A percentile compares a stretch with the other conserved stretches of the same genome.
Evolutionary conservation across 2,113 vertebrate species (phyloP).

Genomic region (Erythrocercus mccallii): DNA sequence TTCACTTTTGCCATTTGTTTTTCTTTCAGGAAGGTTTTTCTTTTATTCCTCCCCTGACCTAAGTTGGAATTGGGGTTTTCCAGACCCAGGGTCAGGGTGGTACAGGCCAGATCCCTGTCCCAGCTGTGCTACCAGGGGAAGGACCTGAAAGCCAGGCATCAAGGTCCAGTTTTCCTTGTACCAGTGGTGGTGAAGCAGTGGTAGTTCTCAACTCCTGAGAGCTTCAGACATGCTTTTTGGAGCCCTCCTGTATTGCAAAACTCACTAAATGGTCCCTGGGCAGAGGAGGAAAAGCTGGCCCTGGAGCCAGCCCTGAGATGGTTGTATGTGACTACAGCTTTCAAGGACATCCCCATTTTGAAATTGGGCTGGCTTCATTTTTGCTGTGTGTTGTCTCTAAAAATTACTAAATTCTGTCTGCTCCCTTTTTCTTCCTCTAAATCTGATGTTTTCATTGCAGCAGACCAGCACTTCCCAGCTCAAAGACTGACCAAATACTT

Average conservation of each 20-base stretch:
- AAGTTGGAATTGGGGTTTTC: not conserved
- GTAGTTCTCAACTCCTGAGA: not conserved
- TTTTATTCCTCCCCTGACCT: not conserved
- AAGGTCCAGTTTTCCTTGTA: not conserved
- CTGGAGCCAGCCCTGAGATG: not conserved
- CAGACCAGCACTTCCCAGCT: not conserved
- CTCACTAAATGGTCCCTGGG: not conserved
- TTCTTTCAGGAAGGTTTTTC: not conserved
- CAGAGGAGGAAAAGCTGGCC: not conserved
- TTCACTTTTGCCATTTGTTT: not conserved
- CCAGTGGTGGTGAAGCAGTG: not conserved
- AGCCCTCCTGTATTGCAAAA: not conserved
- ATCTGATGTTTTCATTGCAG: not conserved
- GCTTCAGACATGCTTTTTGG: not conserved
- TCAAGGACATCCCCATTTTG: not conserved
- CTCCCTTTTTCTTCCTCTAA: not conserved
- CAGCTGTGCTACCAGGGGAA: not conserved
- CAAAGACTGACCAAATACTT: not conserved
- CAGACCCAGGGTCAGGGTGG: not conserved
- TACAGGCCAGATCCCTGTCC: not conserved
- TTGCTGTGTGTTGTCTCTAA: not conserved
- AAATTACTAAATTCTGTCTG: not conserved
- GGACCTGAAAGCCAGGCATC: not conserved
- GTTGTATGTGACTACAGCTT: not conserved
- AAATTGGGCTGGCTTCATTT: not conserved